Conservation (phyloP, 2,797 vertebrate species). For the Macroramphosus scolopax region DNA sequence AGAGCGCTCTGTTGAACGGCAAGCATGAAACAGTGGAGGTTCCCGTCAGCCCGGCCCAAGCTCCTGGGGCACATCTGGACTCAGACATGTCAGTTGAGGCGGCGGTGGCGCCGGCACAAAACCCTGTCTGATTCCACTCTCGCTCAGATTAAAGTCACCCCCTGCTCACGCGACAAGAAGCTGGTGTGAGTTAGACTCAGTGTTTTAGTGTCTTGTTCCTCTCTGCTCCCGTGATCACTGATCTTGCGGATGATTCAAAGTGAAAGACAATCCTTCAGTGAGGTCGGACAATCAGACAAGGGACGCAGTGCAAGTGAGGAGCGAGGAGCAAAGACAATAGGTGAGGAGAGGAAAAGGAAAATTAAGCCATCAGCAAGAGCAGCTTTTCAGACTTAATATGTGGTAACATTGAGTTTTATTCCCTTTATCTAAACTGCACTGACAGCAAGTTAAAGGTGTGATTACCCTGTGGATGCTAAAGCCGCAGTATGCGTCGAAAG, state of each 20-base stretch:
- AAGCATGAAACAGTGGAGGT: slow-evolving; percentile 77
- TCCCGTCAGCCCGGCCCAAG: slow-evolving; percentile 72
- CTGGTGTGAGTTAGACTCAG: slow-evolving; percentile 18
- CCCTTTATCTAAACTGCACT: slow-evolving; percentile 51
- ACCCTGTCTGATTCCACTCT: slow-evolving; percentile 50
- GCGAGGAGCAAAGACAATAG: background rate
- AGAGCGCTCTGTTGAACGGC: slow-evolving; percentile 62
- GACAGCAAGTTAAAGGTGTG: slow-evolving; percentile 12
- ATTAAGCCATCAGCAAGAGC: slow-evolving; percentile 37
- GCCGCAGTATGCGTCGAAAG: slow-evolving; percentile 44
- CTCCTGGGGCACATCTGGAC: slow-evolving; percentile 61
- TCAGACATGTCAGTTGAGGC: slow-evolving; percentile 64
- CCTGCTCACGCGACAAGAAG: slow-evolving; percentile 5
- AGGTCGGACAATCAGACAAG: too few species aligned
- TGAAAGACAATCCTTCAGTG: too few species aligned
- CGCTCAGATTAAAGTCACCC: slow-evolving; percentile 3
- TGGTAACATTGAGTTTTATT: slow-evolving; percentile 26
- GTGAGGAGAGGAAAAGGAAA: slow-evolving; percentile 11
- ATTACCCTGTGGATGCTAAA: slow-evolving; percentile 16
- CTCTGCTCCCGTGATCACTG: slow-evolving; percentile 16
- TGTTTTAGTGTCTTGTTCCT: slow-evolving; percentile 22
- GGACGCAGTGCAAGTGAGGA: background rate
- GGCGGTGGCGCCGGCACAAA: slow-evolving; percentile 75
- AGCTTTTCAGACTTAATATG: slow-evolving; percentile 14
- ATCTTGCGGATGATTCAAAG: slow-evolving; percentile 3